Evolutionary conservation across 2,113 vertebrate genomes (phyloP), one percentile per base, ranked within the genome.

Genomic region (Geococcyx californianus): DNA sequence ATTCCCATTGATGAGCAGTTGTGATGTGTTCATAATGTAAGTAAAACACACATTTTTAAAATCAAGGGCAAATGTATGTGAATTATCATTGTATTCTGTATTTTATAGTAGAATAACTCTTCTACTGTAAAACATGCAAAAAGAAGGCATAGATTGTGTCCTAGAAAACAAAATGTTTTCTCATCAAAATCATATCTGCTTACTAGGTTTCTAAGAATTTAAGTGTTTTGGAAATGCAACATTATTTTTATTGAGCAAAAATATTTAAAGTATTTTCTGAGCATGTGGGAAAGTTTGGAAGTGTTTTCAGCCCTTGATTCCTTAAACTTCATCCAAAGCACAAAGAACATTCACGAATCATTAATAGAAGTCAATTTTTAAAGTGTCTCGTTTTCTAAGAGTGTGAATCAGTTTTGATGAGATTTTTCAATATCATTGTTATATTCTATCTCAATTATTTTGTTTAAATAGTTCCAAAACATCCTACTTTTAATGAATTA

Each of bases 61-160:
- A 59, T 12, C 14, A 44, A 36, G 6, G 12, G 4, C 7, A 85
- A 72, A 85, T 26, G 0, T 25, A 8, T 38, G 21, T 21, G 0
- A 0, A 23, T 29, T 83, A 36, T n/a, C 3, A 76, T 28, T 56
- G 28, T 44, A 77, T 64, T 89, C 5, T 1, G 10, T 54, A 40
- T 10, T 4, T 29, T 21, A 49, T 10, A 49, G 47, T 23, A 23
- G 47, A 49, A 21, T 49, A 49, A 2, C 9, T 66, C 17, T 44
- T 66, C 21, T 47, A 11, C 4, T 16, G 10, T 9, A 63, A 63
- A 56, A 55, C 6, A 23, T 2, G 0, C 5, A 68, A 33, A 67
- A 64, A 38, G 16, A 69, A n/a, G 4, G 33, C 19, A 44, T 3
- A 45, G 5, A 18, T 38, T 3, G 1, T 36, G 18, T 36, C 9